phyloP scores from a whole-genome alignment of 2,888 invertebrate species.

The Chorisops tibialis region DNA sequence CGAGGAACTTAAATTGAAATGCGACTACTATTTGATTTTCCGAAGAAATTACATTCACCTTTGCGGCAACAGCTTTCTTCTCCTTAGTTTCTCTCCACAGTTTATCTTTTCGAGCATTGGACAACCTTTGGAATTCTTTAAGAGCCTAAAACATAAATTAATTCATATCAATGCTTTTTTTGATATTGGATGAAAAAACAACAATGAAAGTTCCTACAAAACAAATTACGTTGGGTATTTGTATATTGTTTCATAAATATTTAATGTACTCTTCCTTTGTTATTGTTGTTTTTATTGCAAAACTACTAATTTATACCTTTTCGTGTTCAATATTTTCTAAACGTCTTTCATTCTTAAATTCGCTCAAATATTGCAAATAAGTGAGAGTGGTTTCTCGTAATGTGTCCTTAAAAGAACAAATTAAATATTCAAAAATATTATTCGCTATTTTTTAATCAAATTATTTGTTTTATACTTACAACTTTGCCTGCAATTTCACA shows the following conservation, averaged over 20 bases:
- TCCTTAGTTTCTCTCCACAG: background rate
- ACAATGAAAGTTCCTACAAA: no score
- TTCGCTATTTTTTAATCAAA: background rate
- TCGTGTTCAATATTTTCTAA: background rate
- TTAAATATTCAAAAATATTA: background rate
- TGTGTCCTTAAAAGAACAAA: background rate
- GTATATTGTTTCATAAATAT: background rate
- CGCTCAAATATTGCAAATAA: conserved; percentile 23
- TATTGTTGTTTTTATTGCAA: background rate
- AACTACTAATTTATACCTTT: background rate
- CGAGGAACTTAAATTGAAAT: no score
- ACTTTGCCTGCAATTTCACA: conserved; percentile 5
- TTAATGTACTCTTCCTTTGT: background rate
- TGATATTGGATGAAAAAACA: no score
- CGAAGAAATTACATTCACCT: background rate
- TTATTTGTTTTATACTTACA: background rate
- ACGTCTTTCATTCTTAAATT: conserved; percentile 21
- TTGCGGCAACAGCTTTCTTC: conserved; percentile 23
- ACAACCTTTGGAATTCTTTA: background rate
- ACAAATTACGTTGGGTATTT: no score
- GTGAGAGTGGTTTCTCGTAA: conserved; percentile 14
- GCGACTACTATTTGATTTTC: background rate
- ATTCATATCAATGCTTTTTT: background rate
- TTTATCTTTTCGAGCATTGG: background rate
- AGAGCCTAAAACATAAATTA: background rate